Evolutionary conservation across 2,888 invertebrate genomes (phyloP).

Genomic region (Barypeithes pellucidus): DNA sequence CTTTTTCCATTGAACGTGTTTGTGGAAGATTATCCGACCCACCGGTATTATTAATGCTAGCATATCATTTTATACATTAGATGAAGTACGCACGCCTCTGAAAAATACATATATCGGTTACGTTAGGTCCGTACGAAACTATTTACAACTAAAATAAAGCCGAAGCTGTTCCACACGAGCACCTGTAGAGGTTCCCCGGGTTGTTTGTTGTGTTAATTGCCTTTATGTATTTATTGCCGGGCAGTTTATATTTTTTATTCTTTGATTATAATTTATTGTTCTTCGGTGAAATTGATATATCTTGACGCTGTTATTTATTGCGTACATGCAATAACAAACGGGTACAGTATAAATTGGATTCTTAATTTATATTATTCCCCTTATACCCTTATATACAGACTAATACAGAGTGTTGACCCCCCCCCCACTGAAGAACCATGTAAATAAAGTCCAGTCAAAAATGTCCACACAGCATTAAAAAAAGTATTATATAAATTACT

Average conservation of each 20-base stretch:
- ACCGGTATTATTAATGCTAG: too few relatives aligned
- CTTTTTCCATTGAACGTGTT: too few relatives aligned
- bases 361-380: neutral
- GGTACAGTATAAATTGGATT: constrained; percentile 12
- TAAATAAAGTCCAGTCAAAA: too few relatives aligned
- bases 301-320: constrained; percentile 26
- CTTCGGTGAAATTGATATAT: constrained; percentile 26
- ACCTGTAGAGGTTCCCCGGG: constrained; percentile 56
- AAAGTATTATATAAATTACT: too few relatives aligned
- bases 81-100: neutral
- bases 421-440: too few relatives aligned
- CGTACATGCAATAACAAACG: constrained; percentile 3
- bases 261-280: constrained; percentile 27
- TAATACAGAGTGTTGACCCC: too few relatives aligned
- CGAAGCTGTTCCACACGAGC: constrained; percentile 19
- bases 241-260: constrained; percentile 61
- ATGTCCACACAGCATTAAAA: too few relatives aligned
- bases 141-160: constrained; percentile 26
- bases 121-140: constrained; percentile 17
- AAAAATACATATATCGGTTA: neutral
- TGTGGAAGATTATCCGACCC: too few relatives aligned
- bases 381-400: too few relatives aligned
- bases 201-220: constrained; percentile 66
- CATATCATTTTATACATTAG: too few relatives aligned
- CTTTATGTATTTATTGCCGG: constrained; percentile 63